Evolutionary conservation across 2,888 invertebrate genomes (phyloP), one percentile per base, ranked within the genome.

Genomic region (Phasia obesa): DNA sequence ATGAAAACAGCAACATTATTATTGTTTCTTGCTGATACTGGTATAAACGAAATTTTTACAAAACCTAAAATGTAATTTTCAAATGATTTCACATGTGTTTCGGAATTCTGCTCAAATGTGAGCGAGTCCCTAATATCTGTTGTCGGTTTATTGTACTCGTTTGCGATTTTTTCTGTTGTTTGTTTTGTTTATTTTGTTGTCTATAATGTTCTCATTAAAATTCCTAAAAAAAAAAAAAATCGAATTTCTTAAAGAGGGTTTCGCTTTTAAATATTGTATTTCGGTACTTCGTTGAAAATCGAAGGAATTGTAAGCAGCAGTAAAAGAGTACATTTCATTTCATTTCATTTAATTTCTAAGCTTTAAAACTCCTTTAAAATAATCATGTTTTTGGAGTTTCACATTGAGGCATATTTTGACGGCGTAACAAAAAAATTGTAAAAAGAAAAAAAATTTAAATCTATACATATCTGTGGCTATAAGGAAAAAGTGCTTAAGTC

Each of bases 31-130:
- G 4, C 4, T 6, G 11, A 47, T 35, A 2, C 15, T 51, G 15
- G 21, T 67, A 60, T 47, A 53, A 19, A 51, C 76, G 59, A 67
- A 51, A 47, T 47, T 76, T 81, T 81, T 81, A 78, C 77, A 82
- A 35, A 77, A 77, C 31, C 55, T 62, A 47, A 70, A 74, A 82
- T 82, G 77, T 82, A 82, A 82, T 78, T 81, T 81, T 82, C 82
- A 82, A 82, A 82, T 69, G 69, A 82, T 81, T 81, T 71, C 71
- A 76, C 76, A 77, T 73, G 73, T 77, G 76, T 49, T 62, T 65
- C 25, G 73, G 31, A 27, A 53, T 51, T 42, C 38, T 19, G 42
- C 15, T 51, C 15, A 11, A 23, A 25, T 49, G 38, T 19, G 35
- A 53, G 9, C 31, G 57, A 44, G 51, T 23, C 53, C 65, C 60